Conservation (phyloP, 2,797 vertebrate genomes). For the Helarctos malayanus region DNA sequence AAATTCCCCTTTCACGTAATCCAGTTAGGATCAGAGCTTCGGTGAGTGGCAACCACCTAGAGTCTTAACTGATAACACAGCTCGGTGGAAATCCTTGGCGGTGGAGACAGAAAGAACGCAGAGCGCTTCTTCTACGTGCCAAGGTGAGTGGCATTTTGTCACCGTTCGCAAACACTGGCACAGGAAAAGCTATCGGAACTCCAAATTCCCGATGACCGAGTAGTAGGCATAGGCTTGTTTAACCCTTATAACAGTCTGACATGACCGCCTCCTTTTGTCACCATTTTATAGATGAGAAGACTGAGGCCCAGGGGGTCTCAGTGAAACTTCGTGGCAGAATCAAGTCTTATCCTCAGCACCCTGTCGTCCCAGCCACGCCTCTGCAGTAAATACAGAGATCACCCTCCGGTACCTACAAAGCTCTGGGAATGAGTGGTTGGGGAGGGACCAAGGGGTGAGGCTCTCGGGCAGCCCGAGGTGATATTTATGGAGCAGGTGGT, state of each 20-base stretch:
- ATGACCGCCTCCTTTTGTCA: background rate
- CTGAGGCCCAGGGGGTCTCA: background rate
- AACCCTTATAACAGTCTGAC: background rate
- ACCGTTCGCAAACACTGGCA: rapidly evolving
- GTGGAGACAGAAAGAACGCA: background rate
- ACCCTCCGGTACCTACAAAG: background rate
- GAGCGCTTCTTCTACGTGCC: rapidly evolving
- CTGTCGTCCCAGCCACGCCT: background rate
- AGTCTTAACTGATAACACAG: slow-evolving; percentile 73
- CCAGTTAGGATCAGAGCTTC: slow-evolving; percentile 15
- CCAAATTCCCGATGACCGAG: background rate
- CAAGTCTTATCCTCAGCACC: background rate
- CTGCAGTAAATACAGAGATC: background rate
- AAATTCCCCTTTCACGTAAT: slow-evolving; percentile 61
- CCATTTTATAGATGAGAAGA: background rate
- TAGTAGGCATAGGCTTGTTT: background rate
- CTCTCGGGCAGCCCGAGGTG: rapidly evolving
- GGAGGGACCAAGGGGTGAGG: background rate
- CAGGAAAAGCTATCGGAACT: background rate
- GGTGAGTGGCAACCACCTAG: slow-evolving; percentile 59
- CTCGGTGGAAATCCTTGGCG: slow-evolving; percentile 65
- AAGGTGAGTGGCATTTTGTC: background rate
- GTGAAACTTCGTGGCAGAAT: background rate
- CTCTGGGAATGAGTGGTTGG: background rate
- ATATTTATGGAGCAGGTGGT: background rate